phyloP scores from a whole-genome alignment of 2,888 invertebrate genomes.

The Fragum sueziense region DNA sequence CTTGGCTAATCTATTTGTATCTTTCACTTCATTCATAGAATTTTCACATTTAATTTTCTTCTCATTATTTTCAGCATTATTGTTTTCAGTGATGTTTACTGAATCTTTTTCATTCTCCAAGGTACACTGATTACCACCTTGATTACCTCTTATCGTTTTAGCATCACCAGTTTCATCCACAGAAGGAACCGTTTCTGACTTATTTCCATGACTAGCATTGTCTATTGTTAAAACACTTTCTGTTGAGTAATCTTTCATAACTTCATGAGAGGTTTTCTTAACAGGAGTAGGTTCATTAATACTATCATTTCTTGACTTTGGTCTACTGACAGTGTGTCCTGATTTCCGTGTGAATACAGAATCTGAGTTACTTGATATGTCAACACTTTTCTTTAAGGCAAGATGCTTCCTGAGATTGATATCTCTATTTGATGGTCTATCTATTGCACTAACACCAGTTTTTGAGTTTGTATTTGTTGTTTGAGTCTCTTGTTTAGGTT shows the following conservation, averaged over 20 bases:
- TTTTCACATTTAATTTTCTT: neutral
- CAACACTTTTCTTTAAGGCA: neutral
- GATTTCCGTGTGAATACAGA: slow-evolving; percentile 6
- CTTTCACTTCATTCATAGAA: neutral
- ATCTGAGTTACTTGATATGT: neutral
- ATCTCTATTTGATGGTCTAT: neutral
- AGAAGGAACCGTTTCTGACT: neutral
- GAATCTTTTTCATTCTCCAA: neutral
- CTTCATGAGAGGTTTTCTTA: neutral
- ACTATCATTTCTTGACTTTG: neutral
- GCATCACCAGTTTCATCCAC: neutral
- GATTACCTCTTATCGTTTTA: neutral
- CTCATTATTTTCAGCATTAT: neutral
- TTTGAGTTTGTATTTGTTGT: neutral
- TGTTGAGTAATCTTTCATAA: neutral
- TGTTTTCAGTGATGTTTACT: neutral
- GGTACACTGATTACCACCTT: neutral
- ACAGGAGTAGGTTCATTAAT: neutral
- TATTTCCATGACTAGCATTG: no score
- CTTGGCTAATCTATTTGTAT: neutral
- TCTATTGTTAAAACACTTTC: no score
- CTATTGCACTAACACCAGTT: neutral
- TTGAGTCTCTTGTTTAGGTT: slow-evolving; percentile 27
- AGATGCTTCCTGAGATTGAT: slow-evolving; percentile 7
- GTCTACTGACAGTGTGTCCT: neutral